These are phyloP conservation scores for Micropterix aruncella DNA, from an alignment of 2,888 invertebrate genomes.

Conservation along the genomic window DNA sequence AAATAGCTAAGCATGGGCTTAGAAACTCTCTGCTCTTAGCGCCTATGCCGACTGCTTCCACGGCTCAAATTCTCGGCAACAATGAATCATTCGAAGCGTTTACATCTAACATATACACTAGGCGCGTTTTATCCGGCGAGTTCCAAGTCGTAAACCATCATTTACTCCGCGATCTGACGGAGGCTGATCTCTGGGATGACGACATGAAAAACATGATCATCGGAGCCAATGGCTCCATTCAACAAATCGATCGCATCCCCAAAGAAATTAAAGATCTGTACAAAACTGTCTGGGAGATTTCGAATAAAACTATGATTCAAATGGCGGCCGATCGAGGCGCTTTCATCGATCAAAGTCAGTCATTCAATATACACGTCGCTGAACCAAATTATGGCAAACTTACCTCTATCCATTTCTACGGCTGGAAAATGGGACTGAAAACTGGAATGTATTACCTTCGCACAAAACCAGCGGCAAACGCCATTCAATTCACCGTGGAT, in stretches of 20 bases:
- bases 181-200: constrained; percentile 84
- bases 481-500: constrained; percentile 96
- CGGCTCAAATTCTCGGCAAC: constrained; percentile 97
- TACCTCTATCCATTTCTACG: constrained; percentile 96
- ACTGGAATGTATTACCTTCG: constrained; percentile 99
- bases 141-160: constrained; percentile 96
- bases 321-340: constrained; percentile 98
- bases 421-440: constrained; percentile 93
- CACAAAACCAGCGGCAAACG: constrained; percentile 91
- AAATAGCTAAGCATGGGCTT: constrained; percentile 79
- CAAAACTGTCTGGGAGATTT: constrained; percentile 96
- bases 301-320: constrained; percentile 81
- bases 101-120: constrained; percentile 91
- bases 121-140: constrained; percentile 90
- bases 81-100: constrained; percentile 98
- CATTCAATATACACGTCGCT: constrained; percentile 93
- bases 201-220: constrained; percentile 92
- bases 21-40: constrained; percentile 88
- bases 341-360: constrained; percentile 98
- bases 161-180: constrained; percentile 82
- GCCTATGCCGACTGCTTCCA: constrained; percentile 98
- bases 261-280: constrained; percentile 74
- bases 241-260: constrained; percentile 75
- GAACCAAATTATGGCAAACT: constrained; percentile 87
- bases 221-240: constrained; percentile 84